A percentile compares a stretch with the other conserved stretches of the same genome.
Conservation (phyloP, 2,888 invertebrate species). For the Agrotis exclamationis region DNA sequence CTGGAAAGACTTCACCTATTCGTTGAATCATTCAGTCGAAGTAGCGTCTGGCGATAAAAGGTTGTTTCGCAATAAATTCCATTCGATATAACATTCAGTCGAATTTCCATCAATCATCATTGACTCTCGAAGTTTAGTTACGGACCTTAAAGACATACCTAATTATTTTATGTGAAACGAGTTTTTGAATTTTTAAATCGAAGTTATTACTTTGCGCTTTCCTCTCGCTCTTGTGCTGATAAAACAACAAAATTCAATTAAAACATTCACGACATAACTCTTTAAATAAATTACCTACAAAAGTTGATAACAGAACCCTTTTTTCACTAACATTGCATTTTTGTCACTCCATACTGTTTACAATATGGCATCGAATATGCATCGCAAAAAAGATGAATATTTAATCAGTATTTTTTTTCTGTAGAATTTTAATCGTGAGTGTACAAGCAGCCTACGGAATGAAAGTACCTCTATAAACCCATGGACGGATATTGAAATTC, state of each 20-base stretch:
- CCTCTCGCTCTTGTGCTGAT: too few relatives aligned
- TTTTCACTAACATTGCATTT: neutral
- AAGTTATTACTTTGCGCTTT: too few relatives aligned
- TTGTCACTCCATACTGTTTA: constrained; percentile 6
- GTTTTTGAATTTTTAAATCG: too few relatives aligned
- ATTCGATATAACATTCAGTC: too few relatives aligned
- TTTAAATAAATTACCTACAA: neutral
- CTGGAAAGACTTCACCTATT: neutral
- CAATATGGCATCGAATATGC: neutral
- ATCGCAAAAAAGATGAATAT: constrained; percentile 4
- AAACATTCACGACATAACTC: neutral
- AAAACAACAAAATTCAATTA: too few relatives aligned
- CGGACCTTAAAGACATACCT: too few relatives aligned
- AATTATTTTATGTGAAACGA: too few relatives aligned
- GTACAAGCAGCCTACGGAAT: constrained; percentile 45
- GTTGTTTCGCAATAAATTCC: too few relatives aligned
- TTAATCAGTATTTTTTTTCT: constrained; percentile 6
- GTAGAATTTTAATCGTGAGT: constrained; percentile 43
- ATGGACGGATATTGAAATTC: constrained; percentile 77
- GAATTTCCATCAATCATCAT: too few relatives aligned
- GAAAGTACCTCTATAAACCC: constrained; percentile 55
- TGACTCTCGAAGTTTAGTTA: too few relatives aligned
- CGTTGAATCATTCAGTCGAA: too few relatives aligned
- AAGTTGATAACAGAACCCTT: neutral
- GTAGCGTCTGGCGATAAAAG: too few relatives aligned